Evolutionary conservation across 2,113 vertebrate species (phyloP).

Genomic region (Dryoscopus gambensis): DNA sequence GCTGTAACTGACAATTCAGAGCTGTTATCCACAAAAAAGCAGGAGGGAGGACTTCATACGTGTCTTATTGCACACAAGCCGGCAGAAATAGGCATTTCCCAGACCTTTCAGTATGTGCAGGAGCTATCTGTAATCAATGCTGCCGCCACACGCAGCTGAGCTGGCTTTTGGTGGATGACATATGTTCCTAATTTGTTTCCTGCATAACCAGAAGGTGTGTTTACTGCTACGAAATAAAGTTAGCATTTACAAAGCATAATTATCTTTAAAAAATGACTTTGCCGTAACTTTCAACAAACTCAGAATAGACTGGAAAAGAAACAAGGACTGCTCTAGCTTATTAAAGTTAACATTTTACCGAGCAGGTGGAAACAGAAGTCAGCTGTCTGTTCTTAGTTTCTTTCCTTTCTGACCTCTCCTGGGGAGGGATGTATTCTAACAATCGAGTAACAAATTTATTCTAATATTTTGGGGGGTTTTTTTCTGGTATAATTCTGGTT

Average conservation of each 20-base stretch:
- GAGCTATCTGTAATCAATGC: constrained; percentile 28
- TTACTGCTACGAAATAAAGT: constrained; percentile 36
- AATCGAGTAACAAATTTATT: constrained; percentile 41
- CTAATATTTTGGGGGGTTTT: not conserved
- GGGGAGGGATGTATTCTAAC: constrained; percentile 60
- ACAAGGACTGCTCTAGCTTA: not conserved
- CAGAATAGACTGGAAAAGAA: constrained; percentile 42
- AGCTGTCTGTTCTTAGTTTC: constrained; percentile 33
- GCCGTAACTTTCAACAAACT: constrained; percentile 51
- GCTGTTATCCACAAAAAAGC: not conserved
- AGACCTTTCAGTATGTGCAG: not conserved
- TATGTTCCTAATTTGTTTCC: constrained; percentile 48
- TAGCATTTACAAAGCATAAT: constrained; percentile 40
- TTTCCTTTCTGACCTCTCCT: constrained; percentile 56
- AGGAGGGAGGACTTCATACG: not conserved
- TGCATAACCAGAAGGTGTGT: constrained; percentile 43
- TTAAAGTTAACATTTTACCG: constrained; percentile 16
- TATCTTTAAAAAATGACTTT: constrained; percentile 57
- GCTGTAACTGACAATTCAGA: not conserved
- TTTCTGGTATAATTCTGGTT: not conserved
- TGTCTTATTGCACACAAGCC: not conserved
- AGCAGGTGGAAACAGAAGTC: constrained; percentile 51
- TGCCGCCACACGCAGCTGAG: not conserved
- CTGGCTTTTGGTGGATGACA: constrained; percentile 39
- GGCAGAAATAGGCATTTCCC: not conserved